A percentile compares a stretch with the other conserved stretches of the same genome.
phyloP scores from a whole-genome alignment of 2,113 vertebrate species.

The Ophthalmolycus amberensis region DNA sequence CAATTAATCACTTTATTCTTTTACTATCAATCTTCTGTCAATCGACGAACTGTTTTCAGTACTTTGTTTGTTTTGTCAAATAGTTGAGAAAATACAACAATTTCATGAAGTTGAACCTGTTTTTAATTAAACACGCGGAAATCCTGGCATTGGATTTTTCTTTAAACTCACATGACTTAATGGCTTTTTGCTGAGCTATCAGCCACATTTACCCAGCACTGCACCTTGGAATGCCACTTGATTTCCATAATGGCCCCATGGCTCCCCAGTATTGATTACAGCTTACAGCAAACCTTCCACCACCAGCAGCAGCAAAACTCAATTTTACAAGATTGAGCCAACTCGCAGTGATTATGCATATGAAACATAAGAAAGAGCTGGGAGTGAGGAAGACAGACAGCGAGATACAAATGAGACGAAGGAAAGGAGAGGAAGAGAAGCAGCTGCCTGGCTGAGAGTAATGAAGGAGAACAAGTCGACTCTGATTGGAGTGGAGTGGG shows the following conservation, averaged over 20 bases:
- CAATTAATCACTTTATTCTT: not conserved
- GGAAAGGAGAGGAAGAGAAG: conserved; percentile 46
- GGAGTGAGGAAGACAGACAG: conserved; percentile 26
- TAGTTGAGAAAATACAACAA: not conserved
- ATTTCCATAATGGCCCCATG: conserved; percentile 74
- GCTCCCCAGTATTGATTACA: conserved; percentile 73
- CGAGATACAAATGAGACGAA: conserved; percentile 48
- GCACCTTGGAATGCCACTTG: conserved; percentile 60
- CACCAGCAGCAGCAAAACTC: conserved; percentile 66
- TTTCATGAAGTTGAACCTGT: not conserved
- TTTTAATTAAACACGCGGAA: not conserved
- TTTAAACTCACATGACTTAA: not conserved
- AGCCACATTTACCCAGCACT: conserved; percentile 10
- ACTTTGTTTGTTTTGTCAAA: not conserved
- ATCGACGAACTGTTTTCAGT: not conserved
- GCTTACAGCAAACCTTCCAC: conserved; percentile 57
- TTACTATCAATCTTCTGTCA: not conserved
- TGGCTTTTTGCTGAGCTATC: conserved; percentile 33
- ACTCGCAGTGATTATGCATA: conserved; percentile 71
- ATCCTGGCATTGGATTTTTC: not conserved
- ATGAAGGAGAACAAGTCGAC: conserved; percentile 72
- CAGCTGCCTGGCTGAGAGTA: conserved; percentile 71
- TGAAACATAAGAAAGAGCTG: conserved; percentile 42
- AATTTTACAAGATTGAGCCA: conserved; percentile 75
- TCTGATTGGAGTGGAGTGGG: conserved; percentile 72